Percentiles rank a stretch among this genome's conserved stretches.
These are phyloP conservation scores for Sanderia malayensis DNA, from an alignment of 30 jellyfish, hydroid and myxozoan genomes.

Conservation along the genomic window DNA sequence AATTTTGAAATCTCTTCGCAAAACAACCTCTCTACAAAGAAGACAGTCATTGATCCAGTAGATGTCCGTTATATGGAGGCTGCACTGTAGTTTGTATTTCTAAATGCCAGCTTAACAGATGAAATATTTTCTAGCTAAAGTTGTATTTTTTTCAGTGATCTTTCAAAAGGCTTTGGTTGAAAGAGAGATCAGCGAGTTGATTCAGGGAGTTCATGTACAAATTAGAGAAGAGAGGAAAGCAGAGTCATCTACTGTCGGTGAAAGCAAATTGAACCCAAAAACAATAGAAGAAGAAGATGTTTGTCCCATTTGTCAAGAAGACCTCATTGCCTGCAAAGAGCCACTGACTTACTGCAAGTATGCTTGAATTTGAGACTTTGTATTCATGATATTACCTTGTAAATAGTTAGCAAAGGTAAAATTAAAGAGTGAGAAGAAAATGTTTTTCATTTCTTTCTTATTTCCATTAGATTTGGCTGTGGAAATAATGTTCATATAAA, in stretches of 20 bases:
- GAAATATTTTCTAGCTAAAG: neutral
- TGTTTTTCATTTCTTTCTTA: neutral
- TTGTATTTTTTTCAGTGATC: conserved; percentile 46
- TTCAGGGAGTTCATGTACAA: conserved; percentile 50
- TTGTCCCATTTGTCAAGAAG: conserved; percentile 91
- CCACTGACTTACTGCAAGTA: conserved; percentile 80
- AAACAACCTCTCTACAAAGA: too few species aligned
- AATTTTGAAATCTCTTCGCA: too few species aligned
- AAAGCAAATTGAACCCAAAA: conserved; percentile 42
- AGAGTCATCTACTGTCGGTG: conserved; percentile 18
- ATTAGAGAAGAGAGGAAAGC: conserved; percentile 10
- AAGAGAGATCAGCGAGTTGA: conserved; percentile 68
- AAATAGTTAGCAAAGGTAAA: too few species aligned
- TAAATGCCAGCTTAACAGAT: neutral
- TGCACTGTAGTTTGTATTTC: too few species aligned
- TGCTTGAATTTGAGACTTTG: too few species aligned
- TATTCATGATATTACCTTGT: too few species aligned
- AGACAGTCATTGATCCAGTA: too few species aligned
- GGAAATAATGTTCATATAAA: conserved; percentile 78
- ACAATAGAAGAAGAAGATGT: conserved; percentile 76
- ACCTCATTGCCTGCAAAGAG: conserved; percentile 31
- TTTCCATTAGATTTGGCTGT: conserved; percentile 74
- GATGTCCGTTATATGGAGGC: too few species aligned
- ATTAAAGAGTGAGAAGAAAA: neutral
- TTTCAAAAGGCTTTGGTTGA: conserved; percentile 79